Base-by-base conservation (phyloP, 2,888 invertebrate species). In the Elmis aenea region DNA sequence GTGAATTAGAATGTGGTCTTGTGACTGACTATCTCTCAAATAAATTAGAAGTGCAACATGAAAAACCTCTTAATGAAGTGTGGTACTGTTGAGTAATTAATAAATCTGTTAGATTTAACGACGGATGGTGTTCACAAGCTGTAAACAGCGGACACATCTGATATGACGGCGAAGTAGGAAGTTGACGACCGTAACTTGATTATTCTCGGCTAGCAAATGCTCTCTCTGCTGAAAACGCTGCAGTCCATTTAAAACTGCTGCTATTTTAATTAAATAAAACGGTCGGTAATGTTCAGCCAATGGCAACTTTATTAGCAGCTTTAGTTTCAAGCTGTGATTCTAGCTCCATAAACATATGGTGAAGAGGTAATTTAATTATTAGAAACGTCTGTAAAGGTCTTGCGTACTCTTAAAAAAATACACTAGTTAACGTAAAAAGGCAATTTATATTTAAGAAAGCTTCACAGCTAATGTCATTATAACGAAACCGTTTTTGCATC, bases 181-280 rank as follows among this genome's bases (percentile, higher is more conserved):
- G 28, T 28, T 28, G 23, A 21, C 30, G 30, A 30, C 36, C 36
- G 30, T 18, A 36, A 36, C 36, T 11, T 30, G 24, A 30, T 36
- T 36, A 36, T 21, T 36, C 25, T 30, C 25, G n/a, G 22, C 36
- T 25, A 24, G 22, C 29, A 25, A 36, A 29, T 23, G 36, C 16
- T 29, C n/a, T n/a, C n/a, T n/a, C 27, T 23, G 23, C 27, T 30
- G 18, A 18, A 18, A 18, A 6, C 18, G 5, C 18, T 18, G 18
- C 18, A 18, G 8, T 8, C 18, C 5, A 18, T 18, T 18, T 6
- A 18, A 18, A 5, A 8, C 8, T 18, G 18, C 8, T 18, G 18
- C 18, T 18, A 5, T 36, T 36, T 36, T 36, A 36, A 36, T 36
- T 36, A 30, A 30, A 36, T 30, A 30, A 29, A 30, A 26, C 30